phyloP scores from a whole-genome alignment of 2,113 vertebrate genomes.

The Syngnathoides biaculeatus region DNA sequence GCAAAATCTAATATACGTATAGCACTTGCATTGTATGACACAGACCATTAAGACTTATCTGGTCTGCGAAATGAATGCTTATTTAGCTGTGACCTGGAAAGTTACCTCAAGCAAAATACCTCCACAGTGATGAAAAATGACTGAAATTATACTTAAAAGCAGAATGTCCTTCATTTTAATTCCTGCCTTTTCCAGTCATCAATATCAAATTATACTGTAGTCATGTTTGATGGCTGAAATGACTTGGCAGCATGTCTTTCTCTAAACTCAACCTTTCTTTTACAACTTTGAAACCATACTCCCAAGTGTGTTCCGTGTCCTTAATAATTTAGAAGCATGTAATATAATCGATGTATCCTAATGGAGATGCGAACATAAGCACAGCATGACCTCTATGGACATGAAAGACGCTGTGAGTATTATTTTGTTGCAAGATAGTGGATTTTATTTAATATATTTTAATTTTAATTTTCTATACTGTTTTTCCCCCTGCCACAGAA shows the following conservation, averaged over 20 bases:
- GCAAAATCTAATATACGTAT: too few species aligned
- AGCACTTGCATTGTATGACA: too few species aligned
- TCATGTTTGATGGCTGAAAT: neutral
- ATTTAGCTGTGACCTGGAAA: neutral
- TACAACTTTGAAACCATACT: slow-evolving; percentile 23
- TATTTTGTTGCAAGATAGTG: neutral
- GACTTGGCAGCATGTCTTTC: neutral
- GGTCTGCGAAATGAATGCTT: neutral
- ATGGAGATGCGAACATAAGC: slow-evolving; percentile 1
- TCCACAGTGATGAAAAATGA: neutral
- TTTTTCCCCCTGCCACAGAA: slow-evolving; percentile 22
- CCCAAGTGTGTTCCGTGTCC: slow-evolving; percentile 39
- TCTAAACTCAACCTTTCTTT: neutral
- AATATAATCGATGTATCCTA: slow-evolving; percentile 37
- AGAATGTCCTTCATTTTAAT: neutral
- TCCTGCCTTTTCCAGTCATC: neutral
- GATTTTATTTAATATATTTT: neutral
- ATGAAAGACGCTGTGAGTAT: slow-evolving; percentile 56
- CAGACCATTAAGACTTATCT: neutral
- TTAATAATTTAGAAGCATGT: slow-evolving; percentile 60
- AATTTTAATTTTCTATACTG: neutral
- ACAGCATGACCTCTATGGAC: slow-evolving; percentile 18
- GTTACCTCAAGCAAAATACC: neutral
- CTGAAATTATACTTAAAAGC: neutral
- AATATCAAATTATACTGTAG: neutral